A percentile compares a stretch with the other conserved stretches of the same genome.
Evolutionary conservation across 2,113 vertebrate species (phyloP).

Genomic region (Burhinus bistriatus): DNA sequence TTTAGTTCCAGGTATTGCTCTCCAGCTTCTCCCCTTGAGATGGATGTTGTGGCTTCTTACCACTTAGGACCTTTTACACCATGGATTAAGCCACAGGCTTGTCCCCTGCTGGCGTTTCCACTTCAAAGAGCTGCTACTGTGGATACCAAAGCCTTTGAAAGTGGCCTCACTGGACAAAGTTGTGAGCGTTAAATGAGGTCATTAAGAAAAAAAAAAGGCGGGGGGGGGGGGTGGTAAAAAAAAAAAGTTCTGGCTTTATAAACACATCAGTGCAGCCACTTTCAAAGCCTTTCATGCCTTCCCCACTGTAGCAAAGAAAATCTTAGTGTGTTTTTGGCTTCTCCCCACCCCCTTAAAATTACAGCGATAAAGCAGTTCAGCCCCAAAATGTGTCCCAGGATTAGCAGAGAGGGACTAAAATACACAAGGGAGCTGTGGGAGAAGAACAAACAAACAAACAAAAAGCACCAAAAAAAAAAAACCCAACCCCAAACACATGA

Average conservation of each 20-base stretch:
- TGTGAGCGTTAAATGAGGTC: neutral
- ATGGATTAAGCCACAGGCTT: neutral
- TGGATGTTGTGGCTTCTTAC: neutral
- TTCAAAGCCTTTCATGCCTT: neutral
- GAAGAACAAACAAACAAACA: neutral
- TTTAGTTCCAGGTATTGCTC: neutral
- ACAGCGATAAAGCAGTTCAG: neutral
- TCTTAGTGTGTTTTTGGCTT: neutral
- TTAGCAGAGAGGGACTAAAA: neutral
- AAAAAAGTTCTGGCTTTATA: neutral
- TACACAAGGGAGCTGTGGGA: neutral
- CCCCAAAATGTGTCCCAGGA: neutral
- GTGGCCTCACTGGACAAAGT: neutral
- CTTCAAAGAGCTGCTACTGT: slow-evolving; percentile 40
- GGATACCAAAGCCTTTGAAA: slow-evolving; percentile 41
- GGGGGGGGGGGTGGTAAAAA: neutral
- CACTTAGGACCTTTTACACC: neutral
- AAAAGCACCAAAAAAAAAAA: neutral
- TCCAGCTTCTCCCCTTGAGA: neutral
- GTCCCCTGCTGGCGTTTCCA: neutral
- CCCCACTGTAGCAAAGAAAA: neutral
- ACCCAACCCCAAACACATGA: neutral
- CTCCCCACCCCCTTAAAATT: neutral
- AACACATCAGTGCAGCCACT: neutral
- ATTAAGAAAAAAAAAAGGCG: neutral